Base-by-base conservation (phyloP, 2,797 vertebrate genomes). In the Vultur gryphus region DNA sequence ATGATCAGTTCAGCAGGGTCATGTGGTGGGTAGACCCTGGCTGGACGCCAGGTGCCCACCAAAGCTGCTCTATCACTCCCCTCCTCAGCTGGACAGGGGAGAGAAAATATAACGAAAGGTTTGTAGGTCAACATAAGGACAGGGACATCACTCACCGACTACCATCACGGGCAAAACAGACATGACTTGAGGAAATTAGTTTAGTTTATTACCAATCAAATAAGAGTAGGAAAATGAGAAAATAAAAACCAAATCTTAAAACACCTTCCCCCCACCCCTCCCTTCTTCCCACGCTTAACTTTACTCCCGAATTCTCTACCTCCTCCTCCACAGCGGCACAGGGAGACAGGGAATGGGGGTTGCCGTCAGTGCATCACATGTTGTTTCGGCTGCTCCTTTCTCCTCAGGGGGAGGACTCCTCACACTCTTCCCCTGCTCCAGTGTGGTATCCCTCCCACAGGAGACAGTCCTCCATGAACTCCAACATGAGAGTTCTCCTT, bases 261-360 rank as follows among this genome's bases (percentile, higher is more conserved):
- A 10, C 26, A 37, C 8, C 6, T 66, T 46, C 21, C 20, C 5
- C 28, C 8, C 15, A 39, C 20, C 21, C 25, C 16, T 54, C 16
- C 6, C 49, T 54, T 44, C 20, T 54, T 79, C 49, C 39, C 5
- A 11, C 19, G 13, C 62, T 46, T 31, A 79, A 31, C n/a, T 80
- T 66, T 7, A 25, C 21, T 79, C 13, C 25, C 1, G 2, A 33
- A 7, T 37, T 66, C 8, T 35, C 28, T 46, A 16, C 51, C 13
- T 37, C 13, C 16, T 23, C 33, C 25, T 17, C 10, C 24, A 8
- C 10, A 4, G 9, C 3, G 5, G 13, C 0, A 2, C 11, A 28
- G 25, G 31, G 31, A 14, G 18, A 17, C 2, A 9, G 8, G 23
- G 23, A 77, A 37, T 55, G 18, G 18, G 12, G 52, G 8, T 33